Base-by-base conservation (phyloP, 2,888 invertebrate genomes). In the Ctena decussata region DNA sequence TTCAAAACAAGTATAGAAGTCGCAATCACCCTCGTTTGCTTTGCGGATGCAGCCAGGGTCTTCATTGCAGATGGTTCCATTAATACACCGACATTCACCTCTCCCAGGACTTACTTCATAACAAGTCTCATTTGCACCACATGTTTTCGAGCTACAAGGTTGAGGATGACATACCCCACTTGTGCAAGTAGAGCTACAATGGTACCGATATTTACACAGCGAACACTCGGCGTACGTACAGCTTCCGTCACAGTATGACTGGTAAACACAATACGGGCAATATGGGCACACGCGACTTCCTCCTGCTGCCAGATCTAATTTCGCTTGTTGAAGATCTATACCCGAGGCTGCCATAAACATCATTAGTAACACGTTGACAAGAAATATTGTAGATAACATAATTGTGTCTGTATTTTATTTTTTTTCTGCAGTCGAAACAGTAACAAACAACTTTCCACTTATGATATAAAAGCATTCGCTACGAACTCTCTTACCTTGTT, bases 1-100 rank as follows among this genome's bases (percentile, higher is more conserved):
- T 15, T 76, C 76, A 39, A 76, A 76, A 60, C 76, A 76, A 1
- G 12, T 37, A 24, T 76, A 76, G 53, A 76, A 76, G 6, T 76
- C 76, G 24, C 76, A 76, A 8, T 18, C 21, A 1, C 65, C 76
- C 5, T 24, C 18, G 6, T 37, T 60, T n/a, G 49, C 65, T 35
- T 60, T 60, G 24, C 60, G 1, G 8, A 39, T 49, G 39, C 76
- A 76, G 3, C 5, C 5, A n/a, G 35, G 60, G 24, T 76, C 76
- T 6, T 24, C 35, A 11, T 8, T 3, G 24, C 60, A 65, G 6
- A 39, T 37, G 5, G 18, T 15, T n/a, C 53, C 53, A 5, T 24
- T 53, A 53, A 12, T 24, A 53, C 53, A 53, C 21, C 53, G 53
- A 39, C 76, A 76, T 3, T 60, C 30, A 18, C 57, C 65, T 24